phyloP scores from a whole-genome alignment of 2,888 invertebrate genomes.

The Sylvicola fuscatus region DNA sequence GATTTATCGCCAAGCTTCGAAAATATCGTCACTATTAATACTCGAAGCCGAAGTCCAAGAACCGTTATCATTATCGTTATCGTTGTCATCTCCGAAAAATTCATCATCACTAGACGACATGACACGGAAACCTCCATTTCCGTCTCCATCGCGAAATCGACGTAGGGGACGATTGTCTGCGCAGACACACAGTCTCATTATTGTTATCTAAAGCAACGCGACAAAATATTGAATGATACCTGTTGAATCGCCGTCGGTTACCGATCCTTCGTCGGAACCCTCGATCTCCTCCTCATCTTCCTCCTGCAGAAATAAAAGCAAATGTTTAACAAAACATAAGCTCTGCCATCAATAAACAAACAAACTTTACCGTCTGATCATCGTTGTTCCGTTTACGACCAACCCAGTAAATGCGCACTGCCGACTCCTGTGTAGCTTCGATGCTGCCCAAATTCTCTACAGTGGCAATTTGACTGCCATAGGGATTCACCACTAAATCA shows the following conservation, averaged over 20 bases:
- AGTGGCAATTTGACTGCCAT: constrained; percentile 72
- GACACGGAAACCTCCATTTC: background rate
- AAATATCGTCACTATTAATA: no score
- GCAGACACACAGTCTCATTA: background rate
- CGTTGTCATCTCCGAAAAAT: constrained; percentile 8
- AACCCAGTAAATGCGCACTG: constrained; percentile 81
- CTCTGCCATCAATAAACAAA: constrained; percentile 4
- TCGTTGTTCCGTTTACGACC: constrained; percentile 73
- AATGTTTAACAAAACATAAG: no score
- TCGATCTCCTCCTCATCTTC: constrained; percentile 42
- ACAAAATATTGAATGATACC: constrained; percentile 10
- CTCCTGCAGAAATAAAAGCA: constrained; percentile 24
- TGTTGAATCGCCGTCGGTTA: constrained; percentile 21
- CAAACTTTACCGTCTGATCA: constrained; percentile 53
- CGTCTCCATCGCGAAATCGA: background rate
- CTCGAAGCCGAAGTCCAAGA: background rate
- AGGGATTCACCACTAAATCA: constrained; percentile 61
- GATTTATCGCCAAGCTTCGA: no score
- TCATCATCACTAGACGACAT: constrained; percentile 5
- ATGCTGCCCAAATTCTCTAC: constrained; percentile 78
- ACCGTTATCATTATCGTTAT: constrained; percentile 4
- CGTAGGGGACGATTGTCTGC: background rate
- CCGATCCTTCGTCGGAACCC: constrained; percentile 35
- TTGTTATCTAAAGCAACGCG: constrained; percentile 1
- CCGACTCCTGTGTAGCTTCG: constrained; percentile 70